Conservation (phyloP, 2,113 vertebrate species). For the Mellivora capensis region DNA sequence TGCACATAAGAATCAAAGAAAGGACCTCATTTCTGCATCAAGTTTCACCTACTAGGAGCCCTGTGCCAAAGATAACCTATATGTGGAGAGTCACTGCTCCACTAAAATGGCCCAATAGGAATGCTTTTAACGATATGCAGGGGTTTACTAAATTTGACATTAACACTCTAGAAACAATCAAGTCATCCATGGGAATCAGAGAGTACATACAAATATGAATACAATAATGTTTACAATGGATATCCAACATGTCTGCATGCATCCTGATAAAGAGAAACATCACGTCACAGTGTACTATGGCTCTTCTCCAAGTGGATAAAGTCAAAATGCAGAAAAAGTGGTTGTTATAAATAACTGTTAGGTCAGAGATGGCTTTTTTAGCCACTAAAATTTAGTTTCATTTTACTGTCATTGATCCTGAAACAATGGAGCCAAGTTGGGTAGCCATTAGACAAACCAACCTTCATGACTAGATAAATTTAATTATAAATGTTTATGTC, state of each 20-base stretch:
- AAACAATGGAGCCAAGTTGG: constrained; percentile 14
- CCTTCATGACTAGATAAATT: constrained; percentile 10
- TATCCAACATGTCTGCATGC: background rate
- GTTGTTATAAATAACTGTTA: background rate
- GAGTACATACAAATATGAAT: background rate
- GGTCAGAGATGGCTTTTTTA: constrained; percentile 14
- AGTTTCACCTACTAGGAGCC: background rate
- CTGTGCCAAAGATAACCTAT: background rate
- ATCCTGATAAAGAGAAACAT: background rate
- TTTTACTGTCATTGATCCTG: constrained; percentile 38
- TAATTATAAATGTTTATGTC: constrained; percentile 15
- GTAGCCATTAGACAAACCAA: constrained; percentile 18
- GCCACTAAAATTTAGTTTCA: background rate
- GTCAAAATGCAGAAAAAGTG: background rate
- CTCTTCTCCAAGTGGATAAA: background rate
- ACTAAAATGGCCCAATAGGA: background rate
- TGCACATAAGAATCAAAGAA: constrained; percentile 15
- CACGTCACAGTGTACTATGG: background rate
- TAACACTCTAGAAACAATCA: constrained; percentile 1
- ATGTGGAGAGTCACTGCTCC: background rate
- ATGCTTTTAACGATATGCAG: background rate
- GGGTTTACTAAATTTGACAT: background rate
- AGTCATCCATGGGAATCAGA: background rate
- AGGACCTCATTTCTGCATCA: background rate
- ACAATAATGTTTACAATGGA: background rate